These are phyloP conservation scores for Perccottus glenii DNA, from an alignment of 2,113 vertebrate genomes.

Conservation along the genomic window DNA sequence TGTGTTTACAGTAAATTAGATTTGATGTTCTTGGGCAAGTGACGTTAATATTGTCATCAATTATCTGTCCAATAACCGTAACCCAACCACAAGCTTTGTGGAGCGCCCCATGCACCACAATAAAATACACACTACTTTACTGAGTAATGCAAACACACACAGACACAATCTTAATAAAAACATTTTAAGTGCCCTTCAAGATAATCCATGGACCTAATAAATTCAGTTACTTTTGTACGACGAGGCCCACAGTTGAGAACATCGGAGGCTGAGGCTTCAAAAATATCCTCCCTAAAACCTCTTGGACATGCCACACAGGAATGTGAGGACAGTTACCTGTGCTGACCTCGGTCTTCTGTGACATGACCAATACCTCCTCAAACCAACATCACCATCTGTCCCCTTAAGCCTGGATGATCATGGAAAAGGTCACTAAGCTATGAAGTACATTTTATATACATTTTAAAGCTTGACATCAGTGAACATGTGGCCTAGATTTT, in stretches of 20 bases:
- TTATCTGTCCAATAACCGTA: constrained; percentile 46
- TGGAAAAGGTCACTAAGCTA: background rate
- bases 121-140: constrained; percentile 1
- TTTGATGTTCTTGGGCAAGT: background rate
- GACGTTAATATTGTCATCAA: constrained; percentile 36
- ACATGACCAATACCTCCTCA: constrained; percentile 11
- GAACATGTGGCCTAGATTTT: background rate
- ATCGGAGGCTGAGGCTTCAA: too few species aligned
- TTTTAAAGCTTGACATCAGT: background rate
- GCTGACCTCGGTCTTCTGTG: constrained; percentile 8
- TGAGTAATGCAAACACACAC: background rate
- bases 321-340: constrained; percentile 20
- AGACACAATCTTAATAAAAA: background rate
- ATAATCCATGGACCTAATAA: too few species aligned
- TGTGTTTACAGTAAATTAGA: constrained; percentile 43
- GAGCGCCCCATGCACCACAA: background rate
- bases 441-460: background rate
- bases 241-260: too few species aligned
- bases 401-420: background rate
- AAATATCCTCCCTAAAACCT: constrained; percentile 18
- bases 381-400: background rate
- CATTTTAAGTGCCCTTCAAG: too few species aligned
- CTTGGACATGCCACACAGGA: constrained; percentile 17
- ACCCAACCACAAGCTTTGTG: constrained; percentile 2
- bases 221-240: too few species aligned